Percentiles rank a stretch among this genome's conserved stretches.
Evolutionary conservation across 2,797 vertebrate genomes (phyloP).

Genomic region (Sebastes paucispinis): DNA sequence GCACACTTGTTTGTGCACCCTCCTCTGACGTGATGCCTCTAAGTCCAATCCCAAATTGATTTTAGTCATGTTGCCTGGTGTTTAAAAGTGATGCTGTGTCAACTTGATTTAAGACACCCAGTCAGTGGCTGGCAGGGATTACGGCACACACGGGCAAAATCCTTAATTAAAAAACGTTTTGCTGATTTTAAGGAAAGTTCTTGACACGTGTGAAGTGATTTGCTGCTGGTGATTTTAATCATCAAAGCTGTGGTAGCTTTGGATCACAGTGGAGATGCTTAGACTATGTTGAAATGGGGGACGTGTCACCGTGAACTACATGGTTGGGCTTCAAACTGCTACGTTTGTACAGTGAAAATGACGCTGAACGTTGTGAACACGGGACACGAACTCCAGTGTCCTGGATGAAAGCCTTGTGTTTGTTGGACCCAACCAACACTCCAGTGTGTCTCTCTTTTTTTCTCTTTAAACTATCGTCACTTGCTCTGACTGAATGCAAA

Average conservation of each 20-base stretch:
- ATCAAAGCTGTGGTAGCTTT: neutral
- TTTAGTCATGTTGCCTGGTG: neutral
- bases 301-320: neutral
- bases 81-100: neutral
- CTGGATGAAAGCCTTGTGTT: too few species aligned
- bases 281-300: neutral
- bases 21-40: neutral
- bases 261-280: neutral
- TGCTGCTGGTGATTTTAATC: neutral
- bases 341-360: too few species aligned
- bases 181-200: neutral
- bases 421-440: too few species aligned
- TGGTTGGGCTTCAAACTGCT: too few species aligned
- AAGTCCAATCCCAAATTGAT: neutral
- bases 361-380: too few species aligned
- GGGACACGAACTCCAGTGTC: too few species aligned
- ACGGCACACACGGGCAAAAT: neutral
- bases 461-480: too few species aligned
- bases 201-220: neutral
- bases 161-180: neutral
- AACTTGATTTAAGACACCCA: constrained; percentile 1
- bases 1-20: neutral
- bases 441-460: too few species aligned
- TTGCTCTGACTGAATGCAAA: too few species aligned
- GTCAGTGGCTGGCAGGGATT: neutral